Conservation (phyloP, 2,888 invertebrate species). For the Hypercompe scribonia region DNA sequence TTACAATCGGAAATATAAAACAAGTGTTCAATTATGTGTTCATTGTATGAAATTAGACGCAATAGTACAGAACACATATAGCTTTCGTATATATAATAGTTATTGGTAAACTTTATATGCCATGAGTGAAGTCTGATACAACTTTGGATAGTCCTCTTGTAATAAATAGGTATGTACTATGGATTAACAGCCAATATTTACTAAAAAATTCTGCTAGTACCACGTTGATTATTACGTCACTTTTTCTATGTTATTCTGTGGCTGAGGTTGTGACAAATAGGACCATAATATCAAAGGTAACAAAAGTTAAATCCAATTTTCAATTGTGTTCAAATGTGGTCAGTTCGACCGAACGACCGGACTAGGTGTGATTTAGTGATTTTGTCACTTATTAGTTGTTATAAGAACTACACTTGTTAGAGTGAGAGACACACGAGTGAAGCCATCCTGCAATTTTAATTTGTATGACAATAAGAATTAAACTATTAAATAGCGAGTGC, state of each 20-base stretch:
- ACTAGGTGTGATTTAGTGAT: no score
- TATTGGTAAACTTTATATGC: not conserved
- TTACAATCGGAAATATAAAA: not conserved
- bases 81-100: not conserved
- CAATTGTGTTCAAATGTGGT: no score
- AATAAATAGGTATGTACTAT: not conserved
- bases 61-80: not conserved
- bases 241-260: not conserved
- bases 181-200: not conserved
- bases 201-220: not conserved
- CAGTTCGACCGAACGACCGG: no score
- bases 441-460: no score
- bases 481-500: no score
- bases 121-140: not conserved
- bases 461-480: no score
- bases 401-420: no score
- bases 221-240: no score
- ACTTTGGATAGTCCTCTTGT: not conserved
- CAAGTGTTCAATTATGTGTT: not conserved
- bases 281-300: not conserved
- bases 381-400: no score
- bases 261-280: not conserved
- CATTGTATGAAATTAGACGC: not conserved
- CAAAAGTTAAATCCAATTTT: not conserved
- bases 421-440: no score